phyloP scores from a whole-genome alignment of 2,888 invertebrate genomes.

The Melitaea athalia region DNA sequence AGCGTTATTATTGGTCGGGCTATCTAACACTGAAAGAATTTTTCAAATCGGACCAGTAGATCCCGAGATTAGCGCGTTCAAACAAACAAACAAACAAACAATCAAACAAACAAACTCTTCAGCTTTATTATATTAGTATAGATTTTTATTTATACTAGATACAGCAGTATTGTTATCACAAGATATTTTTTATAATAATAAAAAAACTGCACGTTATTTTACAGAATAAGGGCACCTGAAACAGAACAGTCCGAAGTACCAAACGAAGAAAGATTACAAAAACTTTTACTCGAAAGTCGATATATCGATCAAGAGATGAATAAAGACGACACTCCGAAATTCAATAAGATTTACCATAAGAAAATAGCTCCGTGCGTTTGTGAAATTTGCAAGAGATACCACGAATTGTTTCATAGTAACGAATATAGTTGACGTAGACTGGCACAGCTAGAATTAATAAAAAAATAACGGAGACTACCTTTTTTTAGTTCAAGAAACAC shows the following conservation, averaged over 20 bases:
- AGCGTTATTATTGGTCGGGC: too few species aligned
- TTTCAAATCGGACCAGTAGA: too few species aligned
- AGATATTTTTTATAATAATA: background rate
- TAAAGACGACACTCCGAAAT: constrained; percentile 24
- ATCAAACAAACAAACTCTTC: too few species aligned
- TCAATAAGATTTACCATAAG: constrained; percentile 32
- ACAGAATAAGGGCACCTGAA: constrained; percentile 30
- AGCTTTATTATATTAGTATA: too few species aligned
- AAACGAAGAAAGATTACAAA: constrained; percentile 47
- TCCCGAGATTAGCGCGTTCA: too few species aligned
- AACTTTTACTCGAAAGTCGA: constrained; percentile 61
- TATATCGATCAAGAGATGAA: constrained; percentile 52
- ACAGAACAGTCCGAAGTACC: constrained; percentile 6
- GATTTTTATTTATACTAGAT: too few species aligned
- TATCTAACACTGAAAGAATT: too few species aligned
- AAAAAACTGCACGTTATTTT: constrained; percentile 9
- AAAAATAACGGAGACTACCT: background rate
- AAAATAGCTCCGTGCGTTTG: constrained; percentile 61
- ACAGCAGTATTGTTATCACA: too few species aligned
- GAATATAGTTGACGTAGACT: constrained; percentile 25
- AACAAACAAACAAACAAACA: too few species aligned
- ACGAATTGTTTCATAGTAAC: constrained; percentile 65
- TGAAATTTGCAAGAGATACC: constrained; percentile 70
- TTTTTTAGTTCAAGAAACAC: background rate
- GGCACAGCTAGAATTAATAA: constrained; percentile 14